Conservation (phyloP, 2,797 vertebrate species). For the Pelochelys cantorii region DNA sequence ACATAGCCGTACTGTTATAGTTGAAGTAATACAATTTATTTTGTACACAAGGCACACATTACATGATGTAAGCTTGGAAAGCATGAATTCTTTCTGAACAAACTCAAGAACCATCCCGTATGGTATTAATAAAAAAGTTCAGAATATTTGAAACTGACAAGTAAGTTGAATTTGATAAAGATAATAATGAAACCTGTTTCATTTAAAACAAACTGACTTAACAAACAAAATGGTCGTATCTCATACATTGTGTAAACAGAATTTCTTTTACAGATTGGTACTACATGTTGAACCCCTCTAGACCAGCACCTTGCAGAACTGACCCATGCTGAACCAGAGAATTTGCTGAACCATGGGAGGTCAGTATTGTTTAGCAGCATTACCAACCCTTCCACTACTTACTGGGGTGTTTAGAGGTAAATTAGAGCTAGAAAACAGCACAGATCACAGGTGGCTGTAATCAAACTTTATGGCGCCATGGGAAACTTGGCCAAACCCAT, state of each 20-base stretch:
- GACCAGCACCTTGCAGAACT: too few relatives aligned
- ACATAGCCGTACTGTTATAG: background rate
- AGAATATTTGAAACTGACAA: background rate
- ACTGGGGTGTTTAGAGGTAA: too few relatives aligned
- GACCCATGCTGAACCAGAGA: too few relatives aligned
- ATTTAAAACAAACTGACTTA: background rate
- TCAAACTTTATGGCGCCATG: too few relatives aligned
- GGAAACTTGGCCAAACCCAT: too few relatives aligned
- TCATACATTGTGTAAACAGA: background rate
- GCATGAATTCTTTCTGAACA: background rate
- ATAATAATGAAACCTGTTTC: background rate
- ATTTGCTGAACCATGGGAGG: too few relatives aligned
- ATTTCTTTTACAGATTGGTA: rapidly evolving
- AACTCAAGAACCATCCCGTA: background rate
- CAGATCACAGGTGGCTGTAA: too few relatives aligned
- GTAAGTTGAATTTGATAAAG: background rate
- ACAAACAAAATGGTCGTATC: rapidly evolving
- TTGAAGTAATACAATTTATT: background rate
- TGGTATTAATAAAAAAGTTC: background rate
- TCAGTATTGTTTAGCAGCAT: too few relatives aligned
- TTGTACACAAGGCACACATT: background rate
- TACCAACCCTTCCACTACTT: too few relatives aligned
- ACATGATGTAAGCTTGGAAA: background rate
- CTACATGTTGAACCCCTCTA: background rate
- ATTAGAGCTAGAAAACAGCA: too few relatives aligned